These are phyloP conservation scores for Watsonalla binaria DNA, from an alignment of 2,888 invertebrate genomes.

Conservation along the genomic window DNA sequence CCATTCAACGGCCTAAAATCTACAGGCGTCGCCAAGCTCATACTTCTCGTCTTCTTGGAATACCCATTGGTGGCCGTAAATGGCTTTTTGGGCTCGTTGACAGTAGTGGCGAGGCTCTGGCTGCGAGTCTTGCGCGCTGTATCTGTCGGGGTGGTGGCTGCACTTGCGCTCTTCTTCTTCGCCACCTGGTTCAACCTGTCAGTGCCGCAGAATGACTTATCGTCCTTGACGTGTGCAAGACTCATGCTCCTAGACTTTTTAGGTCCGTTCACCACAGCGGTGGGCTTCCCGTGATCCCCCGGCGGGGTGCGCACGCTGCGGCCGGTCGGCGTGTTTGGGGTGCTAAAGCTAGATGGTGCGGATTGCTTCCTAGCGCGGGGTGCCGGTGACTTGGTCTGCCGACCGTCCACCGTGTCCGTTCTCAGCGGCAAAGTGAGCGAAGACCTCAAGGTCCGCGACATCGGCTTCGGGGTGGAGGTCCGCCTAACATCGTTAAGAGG, in stretches of 20 bases:
- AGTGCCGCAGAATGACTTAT: conserved; percentile 52
- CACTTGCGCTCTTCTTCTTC: conserved; percentile 38
- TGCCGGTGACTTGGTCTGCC: conserved; percentile 24
- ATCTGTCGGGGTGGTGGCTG: conserved; percentile 46
- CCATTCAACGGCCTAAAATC: conserved; percentile 42
- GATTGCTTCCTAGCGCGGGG: conserved; percentile 59
- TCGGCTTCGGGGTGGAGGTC: conserved; percentile 47
- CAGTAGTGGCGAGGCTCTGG: conserved; percentile 63
- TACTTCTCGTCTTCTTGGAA: conserved; percentile 62
- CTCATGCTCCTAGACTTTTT: conserved; percentile 71
- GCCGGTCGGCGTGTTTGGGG: conserved; percentile 50
- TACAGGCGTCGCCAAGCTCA: conserved; percentile 54
- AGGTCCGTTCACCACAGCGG: conserved; percentile 37
- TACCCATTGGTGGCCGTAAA: conserved; percentile 36
- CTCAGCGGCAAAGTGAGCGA: conserved; percentile 54
- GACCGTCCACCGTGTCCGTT: conserved; percentile 28
- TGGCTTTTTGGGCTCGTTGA: conserved; percentile 45
- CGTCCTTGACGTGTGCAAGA: conserved; percentile 43
- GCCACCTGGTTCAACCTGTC: conserved; percentile 45
- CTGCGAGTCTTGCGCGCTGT: conserved; percentile 45
- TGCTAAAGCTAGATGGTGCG: conserved; percentile 59
- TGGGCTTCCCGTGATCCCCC: conserved; percentile 46
- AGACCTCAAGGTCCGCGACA: conserved; percentile 31
- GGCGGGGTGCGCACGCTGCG: conserved; percentile 51
- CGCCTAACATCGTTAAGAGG: conserved; percentile 31